These are phyloP conservation scores for Thaleichthys pacificus DNA, from an alignment of 2,797 vertebrate species.

Conservation along the genomic window DNA sequence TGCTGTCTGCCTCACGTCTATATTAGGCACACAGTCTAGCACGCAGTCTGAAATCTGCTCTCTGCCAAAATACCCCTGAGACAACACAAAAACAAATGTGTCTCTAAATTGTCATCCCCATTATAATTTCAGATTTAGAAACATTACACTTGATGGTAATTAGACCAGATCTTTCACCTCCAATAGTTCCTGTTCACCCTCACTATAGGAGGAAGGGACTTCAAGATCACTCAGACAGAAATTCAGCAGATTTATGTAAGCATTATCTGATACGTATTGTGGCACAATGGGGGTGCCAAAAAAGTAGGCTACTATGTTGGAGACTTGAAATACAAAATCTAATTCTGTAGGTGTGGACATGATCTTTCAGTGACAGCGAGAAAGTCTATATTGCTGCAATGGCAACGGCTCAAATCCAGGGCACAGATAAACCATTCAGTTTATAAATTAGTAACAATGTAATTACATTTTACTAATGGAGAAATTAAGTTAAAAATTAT, in stretches of 20 bases:
- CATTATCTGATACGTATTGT: not conserved
- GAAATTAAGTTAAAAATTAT: conserved; percentile 61
- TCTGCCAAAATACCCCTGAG: conserved; percentile 38
- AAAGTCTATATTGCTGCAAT: conserved; percentile 7
- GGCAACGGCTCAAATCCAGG: conserved; percentile 31
- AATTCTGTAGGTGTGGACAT: conserved; percentile 18
- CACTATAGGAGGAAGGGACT: not conserved
- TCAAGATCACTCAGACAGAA: conserved; percentile 35
- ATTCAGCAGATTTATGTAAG: not conserved
- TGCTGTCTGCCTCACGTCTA: conserved; percentile 65
- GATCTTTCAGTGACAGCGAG: not conserved
- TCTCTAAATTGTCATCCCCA: conserved; percentile 35
- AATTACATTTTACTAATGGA: conserved; percentile 70
- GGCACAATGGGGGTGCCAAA: not conserved
- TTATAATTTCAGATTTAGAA: conserved; percentile 39
- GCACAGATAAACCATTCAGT: conserved; percentile 42
- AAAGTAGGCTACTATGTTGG: too few species aligned
- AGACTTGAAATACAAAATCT: conserved; percentile 1
- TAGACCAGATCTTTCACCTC: conserved; percentile 6
- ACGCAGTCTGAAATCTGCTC: conserved; percentile 36
- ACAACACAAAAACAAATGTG: conserved; percentile 32
- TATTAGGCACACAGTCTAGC: conserved; percentile 65
- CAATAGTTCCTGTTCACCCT: not conserved
- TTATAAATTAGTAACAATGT: conserved; percentile 44
- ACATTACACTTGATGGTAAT: conserved; percentile 1